Percentiles rank a stretch among this genome's conserved stretches.
These are phyloP conservation scores for Galerucella calmariensis DNA, from an alignment of 2,888 invertebrate genomes.

Conservation along the genomic window DNA sequence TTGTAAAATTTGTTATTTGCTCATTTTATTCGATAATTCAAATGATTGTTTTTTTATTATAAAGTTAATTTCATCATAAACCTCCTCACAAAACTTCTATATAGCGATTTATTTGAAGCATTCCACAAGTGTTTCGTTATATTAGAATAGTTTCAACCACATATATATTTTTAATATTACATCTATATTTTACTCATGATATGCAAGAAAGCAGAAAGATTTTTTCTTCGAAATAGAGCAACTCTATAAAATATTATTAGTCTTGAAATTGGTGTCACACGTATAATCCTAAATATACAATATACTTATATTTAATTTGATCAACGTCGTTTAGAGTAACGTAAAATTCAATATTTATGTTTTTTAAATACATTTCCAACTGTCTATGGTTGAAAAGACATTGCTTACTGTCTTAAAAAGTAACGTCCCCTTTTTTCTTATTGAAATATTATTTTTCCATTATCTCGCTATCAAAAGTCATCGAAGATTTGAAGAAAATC, in stretches of 20 bases:
- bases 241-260: slow-evolving; percentile 42
- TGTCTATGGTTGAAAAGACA: too few species aligned
- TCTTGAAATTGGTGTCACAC: slow-evolving; percentile 47
- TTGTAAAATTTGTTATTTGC: too few species aligned
- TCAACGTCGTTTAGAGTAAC: slow-evolving; percentile 18
- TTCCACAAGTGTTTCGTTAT: slow-evolving; percentile 11
- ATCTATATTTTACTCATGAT: slow-evolving; percentile 23
- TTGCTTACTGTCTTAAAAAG: too few species aligned
- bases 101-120: background rate
- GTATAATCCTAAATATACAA: slow-evolving; percentile 40
- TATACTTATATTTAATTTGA: slow-evolving; percentile 25
- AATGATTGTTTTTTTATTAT: too few species aligned
- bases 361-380: too few species aligned
- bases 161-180: slow-evolving; percentile 9
- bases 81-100: background rate
- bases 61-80: background rate
- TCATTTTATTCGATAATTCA: too few species aligned
- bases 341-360: background rate
- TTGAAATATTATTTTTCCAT: too few species aligned
- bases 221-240: slow-evolving; percentile 35
- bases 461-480: too few species aligned
- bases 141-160: background rate
- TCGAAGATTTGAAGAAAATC: too few species aligned
- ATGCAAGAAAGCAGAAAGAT: slow-evolving; percentile 29
- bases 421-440: too few species aligned